These are phyloP conservation scores for Xestobium rufovillosum DNA, from an alignment of 2,888 invertebrate genomes.

Conservation along the genomic window DNA sequence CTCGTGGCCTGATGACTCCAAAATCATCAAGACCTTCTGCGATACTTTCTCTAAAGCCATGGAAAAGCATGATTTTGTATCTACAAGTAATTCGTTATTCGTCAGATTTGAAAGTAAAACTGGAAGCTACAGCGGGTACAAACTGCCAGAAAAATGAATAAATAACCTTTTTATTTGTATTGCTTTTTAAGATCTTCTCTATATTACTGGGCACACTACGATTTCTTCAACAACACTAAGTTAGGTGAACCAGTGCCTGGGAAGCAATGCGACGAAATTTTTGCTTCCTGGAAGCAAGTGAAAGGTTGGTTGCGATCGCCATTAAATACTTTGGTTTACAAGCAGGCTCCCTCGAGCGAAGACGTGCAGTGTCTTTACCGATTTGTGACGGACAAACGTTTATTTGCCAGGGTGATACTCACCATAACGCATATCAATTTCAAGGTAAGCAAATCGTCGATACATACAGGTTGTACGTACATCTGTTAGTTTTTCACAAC, in stretches of 20 bases:
- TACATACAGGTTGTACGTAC: too few species aligned
- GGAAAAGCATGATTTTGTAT: conserved; percentile 90
- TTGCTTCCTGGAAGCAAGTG: conserved; percentile 75
- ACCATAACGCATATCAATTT: conserved; percentile 73
- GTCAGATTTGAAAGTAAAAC: conserved; percentile 88
- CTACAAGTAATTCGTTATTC: conserved; percentile 77
- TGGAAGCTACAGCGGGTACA: conserved; percentile 81
- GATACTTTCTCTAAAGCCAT: conserved; percentile 88
- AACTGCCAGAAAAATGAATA: conserved; percentile 6
- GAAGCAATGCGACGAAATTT: conserved; percentile 80
- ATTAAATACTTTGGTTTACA: conserved; percentile 80
- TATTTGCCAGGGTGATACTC: conserved; percentile 74
- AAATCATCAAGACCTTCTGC: conserved; percentile 89
- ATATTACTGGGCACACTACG: conserved; percentile 91
- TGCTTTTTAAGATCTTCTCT: conserved; percentile 85
- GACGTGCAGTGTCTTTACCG: conserved; percentile 77
- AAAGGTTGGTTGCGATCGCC: conserved; percentile 74
- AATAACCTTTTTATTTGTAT: conserved; percentile 3
- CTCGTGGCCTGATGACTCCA: conserved; percentile 78
- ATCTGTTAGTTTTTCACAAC: conserved; percentile 14
- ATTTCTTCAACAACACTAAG: conserved; percentile 86
- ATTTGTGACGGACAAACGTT: conserved; percentile 74
- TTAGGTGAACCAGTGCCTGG: conserved; percentile 75
- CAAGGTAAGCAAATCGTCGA: conserved; percentile 49
- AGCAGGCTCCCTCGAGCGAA: conserved; percentile 60